Conservation (phyloP, 37 sponge, comb jelly and placozoan species). For the Spongia lamella region DNA sequence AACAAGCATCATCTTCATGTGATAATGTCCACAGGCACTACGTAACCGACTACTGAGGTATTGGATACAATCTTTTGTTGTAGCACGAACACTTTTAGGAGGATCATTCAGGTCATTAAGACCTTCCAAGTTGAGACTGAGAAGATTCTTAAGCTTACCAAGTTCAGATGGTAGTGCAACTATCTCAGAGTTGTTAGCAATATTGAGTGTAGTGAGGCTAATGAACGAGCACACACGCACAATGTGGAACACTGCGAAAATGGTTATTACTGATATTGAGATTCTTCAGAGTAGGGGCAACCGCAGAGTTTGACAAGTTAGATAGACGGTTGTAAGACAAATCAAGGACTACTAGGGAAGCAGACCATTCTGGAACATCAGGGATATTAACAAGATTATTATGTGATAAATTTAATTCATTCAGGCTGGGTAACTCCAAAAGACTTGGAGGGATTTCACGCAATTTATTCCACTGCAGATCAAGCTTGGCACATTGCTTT, state of each 20-base stretch:
- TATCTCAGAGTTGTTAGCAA: too few relatives aligned
- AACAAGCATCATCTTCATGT: slow-evolving; percentile 93
- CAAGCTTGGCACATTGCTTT: slow-evolving; percentile 64
- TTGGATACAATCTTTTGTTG: too few relatives aligned
- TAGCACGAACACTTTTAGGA: slow-evolving; percentile 41
- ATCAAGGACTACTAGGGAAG: slow-evolving; percentile 69
- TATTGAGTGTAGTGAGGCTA: slow-evolving; percentile 55
- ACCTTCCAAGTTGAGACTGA: too few relatives aligned
- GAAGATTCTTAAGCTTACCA: too few relatives aligned
- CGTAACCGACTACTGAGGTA: too few relatives aligned
- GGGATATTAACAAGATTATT: slow-evolving; percentile 76
- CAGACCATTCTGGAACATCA: slow-evolving; percentile 70
- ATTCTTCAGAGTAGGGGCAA: slow-evolving; percentile 56
- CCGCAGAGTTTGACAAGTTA: slow-evolving; percentile 57
- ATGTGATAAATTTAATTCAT: slow-evolving; percentile 71
- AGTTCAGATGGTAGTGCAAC: too few relatives aligned
- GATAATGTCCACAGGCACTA: slow-evolving; percentile 75
- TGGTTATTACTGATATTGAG: too few relatives aligned
- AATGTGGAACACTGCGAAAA: too few relatives aligned
- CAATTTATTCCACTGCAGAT: slow-evolving; percentile 75
- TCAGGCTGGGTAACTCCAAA: slow-evolving; percentile 76
- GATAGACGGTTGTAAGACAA: slow-evolving; percentile 75
- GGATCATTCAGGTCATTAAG: too few relatives aligned
- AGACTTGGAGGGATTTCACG: slow-evolving; percentile 63
- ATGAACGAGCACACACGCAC: slow-evolving; percentile 81